These are phyloP conservation scores for Poecile atricapillus DNA, from an alignment of 2,113 vertebrate species.

Conservation along the genomic window DNA sequence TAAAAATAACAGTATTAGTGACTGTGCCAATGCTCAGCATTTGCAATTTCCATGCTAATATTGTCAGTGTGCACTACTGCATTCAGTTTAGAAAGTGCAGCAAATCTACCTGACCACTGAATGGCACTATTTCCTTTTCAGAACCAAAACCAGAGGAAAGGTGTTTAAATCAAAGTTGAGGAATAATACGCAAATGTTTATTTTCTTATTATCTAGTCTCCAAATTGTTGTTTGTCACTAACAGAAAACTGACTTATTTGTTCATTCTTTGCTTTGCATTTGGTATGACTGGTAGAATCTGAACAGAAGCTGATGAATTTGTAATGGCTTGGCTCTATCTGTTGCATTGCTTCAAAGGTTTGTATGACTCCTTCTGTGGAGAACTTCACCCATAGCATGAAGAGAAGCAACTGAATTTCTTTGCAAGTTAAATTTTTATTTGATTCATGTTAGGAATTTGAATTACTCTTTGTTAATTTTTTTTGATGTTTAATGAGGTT, in stretches of 20 bases:
- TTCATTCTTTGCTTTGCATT: neutral
- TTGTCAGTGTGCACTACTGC: neutral
- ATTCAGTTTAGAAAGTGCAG: neutral
- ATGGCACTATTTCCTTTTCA: conserved; percentile 19
- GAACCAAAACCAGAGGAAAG: neutral
- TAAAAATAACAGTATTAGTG: neutral
- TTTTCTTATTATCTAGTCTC: neutral
- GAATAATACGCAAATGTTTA: neutral
- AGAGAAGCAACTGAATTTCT: neutral
- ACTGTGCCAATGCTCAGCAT: fast-evolving
- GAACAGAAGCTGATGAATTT: neutral
- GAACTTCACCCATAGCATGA: fast-evolving
- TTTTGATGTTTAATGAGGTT: neutral
- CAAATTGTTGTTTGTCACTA: neutral
- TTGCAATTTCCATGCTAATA: neutral
- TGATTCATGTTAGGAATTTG: neutral
- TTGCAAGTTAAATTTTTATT: neutral
- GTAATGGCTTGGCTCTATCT: neutral
- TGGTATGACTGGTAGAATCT: neutral
- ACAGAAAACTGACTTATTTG: neutral
- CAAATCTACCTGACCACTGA: conserved; percentile 8
- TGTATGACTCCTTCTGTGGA: neutral
- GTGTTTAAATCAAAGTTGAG: neutral
- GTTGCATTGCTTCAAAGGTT: neutral
- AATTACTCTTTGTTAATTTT: neutral